Evolutionary conservation across 2,888 invertebrate species (phyloP).

Genomic region (Eudasyphora cyanicolor): DNA sequence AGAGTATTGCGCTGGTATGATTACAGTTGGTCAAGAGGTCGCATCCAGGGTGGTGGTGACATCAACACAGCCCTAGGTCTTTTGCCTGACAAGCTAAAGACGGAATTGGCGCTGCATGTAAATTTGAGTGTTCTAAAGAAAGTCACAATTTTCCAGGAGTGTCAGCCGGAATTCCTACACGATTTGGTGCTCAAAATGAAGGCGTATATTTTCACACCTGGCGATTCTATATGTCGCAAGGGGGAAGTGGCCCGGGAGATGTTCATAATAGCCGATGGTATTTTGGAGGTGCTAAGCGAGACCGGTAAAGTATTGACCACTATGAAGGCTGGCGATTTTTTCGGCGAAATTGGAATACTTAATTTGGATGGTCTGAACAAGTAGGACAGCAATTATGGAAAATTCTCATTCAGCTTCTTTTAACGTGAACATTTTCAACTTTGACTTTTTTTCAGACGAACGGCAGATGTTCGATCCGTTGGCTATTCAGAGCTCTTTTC

Average conservation of each 20-base stretch:
- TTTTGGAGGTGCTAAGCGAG: constrained; percentile 96
- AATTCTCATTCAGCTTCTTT: background rate
- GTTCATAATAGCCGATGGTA: constrained; percentile 99
- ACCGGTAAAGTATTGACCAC: constrained; percentile 95
- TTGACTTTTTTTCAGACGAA: constrained; percentile 84
- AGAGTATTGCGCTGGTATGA: constrained; percentile 98
- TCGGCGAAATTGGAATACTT: constrained; percentile 97
- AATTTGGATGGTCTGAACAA: constrained; percentile 97
- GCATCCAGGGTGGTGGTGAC: constrained; percentile 97
- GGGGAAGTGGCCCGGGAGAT: constrained; percentile 97
- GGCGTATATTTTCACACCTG: constrained; percentile 98
- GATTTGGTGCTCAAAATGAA: constrained; percentile 98
- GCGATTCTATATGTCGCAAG: constrained; percentile 97
- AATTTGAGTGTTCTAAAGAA: constrained; percentile 97
- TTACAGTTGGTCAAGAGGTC: constrained; percentile 97
- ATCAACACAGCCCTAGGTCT: constrained; percentile 96
- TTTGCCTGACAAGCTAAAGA: constrained; percentile 97
- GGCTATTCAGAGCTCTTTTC: constrained; percentile 98
- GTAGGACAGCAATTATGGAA: constrained; percentile 81
- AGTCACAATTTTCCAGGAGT: constrained; percentile 98
- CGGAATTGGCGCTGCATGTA: constrained; percentile 96
- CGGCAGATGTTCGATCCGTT: constrained; percentile 97
- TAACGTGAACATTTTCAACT: constrained; percentile 13
- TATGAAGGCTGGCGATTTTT: constrained; percentile 98
- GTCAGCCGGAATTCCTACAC: constrained; percentile 97